Evolutionary conservation across 1,140 invertebrate genomes (phyloP), one percentile per base, ranked within the genome.

Genomic region (Campoletis sonorensis): DNA sequence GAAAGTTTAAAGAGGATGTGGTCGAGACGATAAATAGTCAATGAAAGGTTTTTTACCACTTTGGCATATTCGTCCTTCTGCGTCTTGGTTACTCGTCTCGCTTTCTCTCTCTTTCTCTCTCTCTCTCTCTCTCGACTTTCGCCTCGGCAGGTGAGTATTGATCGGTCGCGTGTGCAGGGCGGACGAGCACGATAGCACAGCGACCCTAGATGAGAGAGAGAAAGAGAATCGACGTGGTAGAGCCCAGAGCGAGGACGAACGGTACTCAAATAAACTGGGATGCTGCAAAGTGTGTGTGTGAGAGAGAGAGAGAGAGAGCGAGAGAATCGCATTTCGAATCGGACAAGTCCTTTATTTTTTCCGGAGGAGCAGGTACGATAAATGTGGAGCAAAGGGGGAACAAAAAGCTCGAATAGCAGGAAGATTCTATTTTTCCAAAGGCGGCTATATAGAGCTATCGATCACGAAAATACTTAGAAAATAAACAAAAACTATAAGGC

Each of bases 121-220:
- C 2, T 18, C n/a, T 26, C n/a, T 64, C n/a, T 64, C n/a, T 64
- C 16, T 49, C 10, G 40, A 72, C 72, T 75, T 27, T 75, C 72
- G 72, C 72, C 64, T 75, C 67, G 72, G 77, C 85, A 86, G 85
- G 84, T 86, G 83, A 85, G 84, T 86, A 86, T 86, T 86, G 85
- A 86, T 86, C 85, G 84, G 68, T 75, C 72, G 72, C 72, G 67
- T 58, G 82, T 68, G 81, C 80, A 82, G 83, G 81, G 83, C 80
- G 79, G 49, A 77, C 40, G 27, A 51, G 72, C n/a, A 49, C 61
- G n/a, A 73, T 49, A 16, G 49, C 72, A 72, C 33, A 23, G 37
- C 70, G 33, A 72, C 70, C 70, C 37, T 72, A 72, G 37, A 64
- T n/a, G 61, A 64, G 61, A 64, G 61, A 37, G 70, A 72, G 33